Base-by-base conservation (phyloP, 1,140 invertebrate genomes). In the Macrocentrus cingulum region DNA sequence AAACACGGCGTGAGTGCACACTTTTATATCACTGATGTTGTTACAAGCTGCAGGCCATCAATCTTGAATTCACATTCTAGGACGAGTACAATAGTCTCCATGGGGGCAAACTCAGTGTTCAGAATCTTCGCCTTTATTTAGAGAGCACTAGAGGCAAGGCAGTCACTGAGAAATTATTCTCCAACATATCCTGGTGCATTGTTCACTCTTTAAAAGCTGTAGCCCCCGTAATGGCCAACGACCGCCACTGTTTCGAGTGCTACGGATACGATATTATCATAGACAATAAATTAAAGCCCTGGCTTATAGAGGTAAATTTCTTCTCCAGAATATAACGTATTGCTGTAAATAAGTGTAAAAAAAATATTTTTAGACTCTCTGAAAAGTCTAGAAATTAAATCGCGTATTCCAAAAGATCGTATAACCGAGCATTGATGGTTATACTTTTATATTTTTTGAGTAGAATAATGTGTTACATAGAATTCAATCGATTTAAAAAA, bases 71-170 rank as follows among this genome's bases (percentile, higher is more conserved):
- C 41, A 51, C 1, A 50, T 37, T 60, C 42, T 52, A 94, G 91
- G 91, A 92, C 11, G 95, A 97, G 69, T 98, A 98, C 68, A 98
- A 98, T 74, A 90, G 86, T 62, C 83, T 96, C 50, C 95, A 98
- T 67, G 95, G 95, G 2, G 95, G 95, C 0, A 98, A 98, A 82
- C 87, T 96, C 83, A 94, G 90, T 45, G 87, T 97, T 2, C 88
- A 96, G 69, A 96, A 97, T 82, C 79, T 98, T 50, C 83, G 91
- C 22, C 74, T 97, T 0, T 97, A 94, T 76, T 80, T 98, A 62
- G 94, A 97, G 78, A 92, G 93, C 48, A 96, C 93, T 0, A 81
- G 90, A 42, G 95, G 95, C 1, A 94, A 95, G 74, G 83, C 85
- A 39, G 91, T 94, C 0, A 94, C 90, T 0, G 90, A 93, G 71